Evolutionary conservation across 2,797 vertebrate genomes (phyloP).

Genomic region (Aeoliscus strigatus): DNA sequence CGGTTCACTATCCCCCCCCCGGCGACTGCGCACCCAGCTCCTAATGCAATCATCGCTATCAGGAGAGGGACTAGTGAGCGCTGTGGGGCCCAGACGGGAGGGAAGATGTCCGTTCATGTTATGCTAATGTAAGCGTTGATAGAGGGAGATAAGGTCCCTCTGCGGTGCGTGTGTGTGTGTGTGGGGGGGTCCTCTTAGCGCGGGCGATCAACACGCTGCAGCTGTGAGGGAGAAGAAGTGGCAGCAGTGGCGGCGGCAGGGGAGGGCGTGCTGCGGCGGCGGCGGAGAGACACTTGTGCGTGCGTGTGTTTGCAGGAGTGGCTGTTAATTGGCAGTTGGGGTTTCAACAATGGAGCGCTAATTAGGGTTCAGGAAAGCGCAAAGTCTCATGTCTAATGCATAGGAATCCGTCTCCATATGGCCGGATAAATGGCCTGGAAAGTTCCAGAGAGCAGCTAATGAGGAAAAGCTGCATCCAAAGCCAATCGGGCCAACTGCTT

Average conservation of each 20-base stretch:
- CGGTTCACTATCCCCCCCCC: conserved; percentile 22
- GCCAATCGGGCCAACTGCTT: too few relatives aligned
- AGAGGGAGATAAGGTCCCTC: conserved; percentile 59
- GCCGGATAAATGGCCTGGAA: conserved; percentile 46
- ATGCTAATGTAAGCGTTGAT: conserved; percentile 63
- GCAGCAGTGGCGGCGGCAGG: conserved; percentile 11
- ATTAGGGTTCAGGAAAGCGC: conserved; percentile 52
- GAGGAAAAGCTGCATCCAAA: conserved; percentile 33
- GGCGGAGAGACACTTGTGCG: conserved; percentile 2
- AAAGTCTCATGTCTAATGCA: conserved; percentile 53
- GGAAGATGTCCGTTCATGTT: conserved; percentile 56
- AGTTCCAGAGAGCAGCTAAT: conserved; percentile 48
- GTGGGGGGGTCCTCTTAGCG: conserved; percentile 38
- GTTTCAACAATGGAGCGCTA: conserved; percentile 59
- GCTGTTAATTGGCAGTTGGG: conserved; percentile 61
- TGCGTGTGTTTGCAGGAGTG: conserved; percentile 30
- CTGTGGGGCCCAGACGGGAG: conserved; percentile 33
- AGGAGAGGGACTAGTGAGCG: conserved; percentile 44
- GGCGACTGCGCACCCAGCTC: background rate
- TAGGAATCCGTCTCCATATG: conserved; percentile 59
- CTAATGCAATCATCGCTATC: conserved; percentile 56
- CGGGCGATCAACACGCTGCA: conserved; percentile 55
- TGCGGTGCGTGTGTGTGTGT: too few relatives aligned
- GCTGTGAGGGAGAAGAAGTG: conserved; percentile 26
- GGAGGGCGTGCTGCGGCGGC: conserved; percentile 10